Percentiles rank a stretch among this genome's conserved stretches.
phyloP scores from a whole-genome alignment of 2,888 invertebrate genomes.

The Diloba caeruleocephala region DNA sequence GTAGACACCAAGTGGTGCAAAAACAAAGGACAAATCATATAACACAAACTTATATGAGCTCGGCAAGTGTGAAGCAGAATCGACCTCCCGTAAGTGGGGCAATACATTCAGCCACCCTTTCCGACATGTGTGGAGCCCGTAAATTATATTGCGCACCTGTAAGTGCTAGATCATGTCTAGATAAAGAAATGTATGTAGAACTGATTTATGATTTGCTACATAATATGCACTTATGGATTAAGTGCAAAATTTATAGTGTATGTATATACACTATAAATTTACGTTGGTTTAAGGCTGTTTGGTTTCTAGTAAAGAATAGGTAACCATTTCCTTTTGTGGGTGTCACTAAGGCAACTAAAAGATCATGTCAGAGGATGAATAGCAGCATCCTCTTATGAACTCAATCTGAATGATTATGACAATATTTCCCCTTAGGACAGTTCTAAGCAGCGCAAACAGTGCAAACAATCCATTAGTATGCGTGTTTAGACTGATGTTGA shows the following conservation, averaged over 20 bases:
- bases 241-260: constrained; percentile 23
- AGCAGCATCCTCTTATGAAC: too few relatives aligned
- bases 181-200: constrained; percentile 77
- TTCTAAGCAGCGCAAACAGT: too few relatives aligned
- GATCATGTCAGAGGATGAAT: too few relatives aligned
- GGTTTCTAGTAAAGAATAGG: not conserved
- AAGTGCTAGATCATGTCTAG: constrained; percentile 79
- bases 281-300: too few relatives aligned
- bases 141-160: constrained; percentile 83
- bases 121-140: constrained; percentile 78
- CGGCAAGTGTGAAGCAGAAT: constrained; percentile 68
- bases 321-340: not conserved
- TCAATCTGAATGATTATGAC: too few relatives aligned
- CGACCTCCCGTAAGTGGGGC: constrained; percentile 77
- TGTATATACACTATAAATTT: too few relatives aligned
- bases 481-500: too few relatives aligned
- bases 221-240: constrained; percentile 56
- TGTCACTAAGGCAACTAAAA: too few relatives aligned
- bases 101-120: constrained; percentile 79
- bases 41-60: constrained; percentile 36
- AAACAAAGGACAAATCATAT: constrained; percentile 54
- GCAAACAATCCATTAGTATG: too few relatives aligned
- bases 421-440: too few relatives aligned
- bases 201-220: constrained; percentile 72
- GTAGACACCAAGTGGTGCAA: constrained; percentile 5